Conservation (phyloP, 2,888 invertebrate species). For the Macropis europaea region DNA sequence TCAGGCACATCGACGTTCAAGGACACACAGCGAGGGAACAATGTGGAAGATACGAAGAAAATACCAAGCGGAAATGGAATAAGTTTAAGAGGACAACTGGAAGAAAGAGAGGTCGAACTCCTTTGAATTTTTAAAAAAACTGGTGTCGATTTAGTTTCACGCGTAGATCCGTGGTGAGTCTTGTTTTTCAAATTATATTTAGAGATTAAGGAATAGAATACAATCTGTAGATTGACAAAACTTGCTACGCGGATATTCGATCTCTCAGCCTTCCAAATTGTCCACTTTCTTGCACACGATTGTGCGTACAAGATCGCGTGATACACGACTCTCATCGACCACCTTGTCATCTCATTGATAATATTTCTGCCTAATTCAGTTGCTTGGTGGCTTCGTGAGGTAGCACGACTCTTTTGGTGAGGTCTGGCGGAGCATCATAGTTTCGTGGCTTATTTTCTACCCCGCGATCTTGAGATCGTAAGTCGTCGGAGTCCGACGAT, state of each 20-base stretch:
- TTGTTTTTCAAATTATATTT: background rate
- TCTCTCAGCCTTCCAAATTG: slow-evolving; percentile 32
- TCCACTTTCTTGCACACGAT: background rate
- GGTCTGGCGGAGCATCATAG: slow-evolving; percentile 51
- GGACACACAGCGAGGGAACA: slow-evolving; percentile 5
- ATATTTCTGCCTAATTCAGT: slow-evolving; percentile 18
- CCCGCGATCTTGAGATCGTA: slow-evolving; percentile 20
- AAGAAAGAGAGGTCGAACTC: slow-evolving; percentile 19
- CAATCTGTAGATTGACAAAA: background rate
- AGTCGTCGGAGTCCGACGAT: slow-evolving; percentile 25
- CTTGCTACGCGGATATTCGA: too few species aligned
- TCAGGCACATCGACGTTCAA: slow-evolving; percentile 26
- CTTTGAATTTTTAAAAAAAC: background rate
- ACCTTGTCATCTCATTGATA: slow-evolving; percentile 16
- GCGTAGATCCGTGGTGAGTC: slow-evolving; percentile 9
- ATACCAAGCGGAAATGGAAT: slow-evolving; percentile 27
- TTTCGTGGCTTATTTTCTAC: slow-evolving; percentile 41
- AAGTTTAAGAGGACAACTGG: background rate
- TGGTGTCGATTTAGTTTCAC: background rate
- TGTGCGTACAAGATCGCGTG: background rate
- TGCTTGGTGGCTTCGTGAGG: slow-evolving; percentile 63
- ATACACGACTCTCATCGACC: slow-evolving; percentile 3
- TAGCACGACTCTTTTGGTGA: slow-evolving; percentile 70
- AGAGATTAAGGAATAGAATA: background rate
- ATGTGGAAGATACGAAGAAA: slow-evolving; percentile 37